These are phyloP conservation scores for Ardeotis arabs DNA, from an alignment of 2,113 vertebrate genomes.

Conservation along the genomic window DNA sequence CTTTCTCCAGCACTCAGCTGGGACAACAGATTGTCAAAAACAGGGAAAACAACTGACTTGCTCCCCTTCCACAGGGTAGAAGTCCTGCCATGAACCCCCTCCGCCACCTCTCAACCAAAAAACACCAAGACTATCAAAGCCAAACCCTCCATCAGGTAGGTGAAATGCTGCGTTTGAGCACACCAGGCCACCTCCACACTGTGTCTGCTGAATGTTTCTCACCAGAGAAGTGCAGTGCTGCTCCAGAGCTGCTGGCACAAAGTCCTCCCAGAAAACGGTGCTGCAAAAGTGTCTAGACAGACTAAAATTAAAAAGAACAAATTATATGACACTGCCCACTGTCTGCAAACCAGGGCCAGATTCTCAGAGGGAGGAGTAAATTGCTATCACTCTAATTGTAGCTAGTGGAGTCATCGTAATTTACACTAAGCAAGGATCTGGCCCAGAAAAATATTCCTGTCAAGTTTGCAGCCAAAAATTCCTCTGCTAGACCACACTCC, in stretches of 20 bases:
- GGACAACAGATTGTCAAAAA: not conserved
- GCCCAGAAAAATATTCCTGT: slow-evolving; percentile 42
- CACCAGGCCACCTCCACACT: not conserved
- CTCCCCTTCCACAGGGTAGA: not conserved
- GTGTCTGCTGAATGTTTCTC: not conserved
- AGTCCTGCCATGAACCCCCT: not conserved
- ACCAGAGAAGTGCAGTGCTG: not conserved
- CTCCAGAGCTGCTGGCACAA: slow-evolving; percentile 6
- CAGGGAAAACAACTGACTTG: fast-evolving
- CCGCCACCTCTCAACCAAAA: not conserved
- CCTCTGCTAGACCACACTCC: slow-evolving; percentile 20
- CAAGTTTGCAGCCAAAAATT: slow-evolving; percentile 42
- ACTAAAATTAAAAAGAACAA: slow-evolving; percentile 57
- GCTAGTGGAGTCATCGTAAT: slow-evolving; percentile 24
- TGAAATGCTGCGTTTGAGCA: not conserved
- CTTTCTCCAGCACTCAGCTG: not conserved
- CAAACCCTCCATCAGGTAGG: not conserved
- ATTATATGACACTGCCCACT: slow-evolving; percentile 43
- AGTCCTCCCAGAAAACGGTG: not conserved
- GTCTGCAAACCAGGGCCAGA: slow-evolving; percentile 23
- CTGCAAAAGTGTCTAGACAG: slow-evolving; percentile 50
- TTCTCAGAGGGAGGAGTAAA: slow-evolving; percentile 33
- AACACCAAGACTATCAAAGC: not conserved
- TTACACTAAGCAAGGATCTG: slow-evolving; percentile 33
- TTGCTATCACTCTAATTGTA: not conserved